These are phyloP conservation scores for Silurus asotus DNA, from an alignment of 2,113 vertebrate species.

Conservation along the genomic window DNA sequence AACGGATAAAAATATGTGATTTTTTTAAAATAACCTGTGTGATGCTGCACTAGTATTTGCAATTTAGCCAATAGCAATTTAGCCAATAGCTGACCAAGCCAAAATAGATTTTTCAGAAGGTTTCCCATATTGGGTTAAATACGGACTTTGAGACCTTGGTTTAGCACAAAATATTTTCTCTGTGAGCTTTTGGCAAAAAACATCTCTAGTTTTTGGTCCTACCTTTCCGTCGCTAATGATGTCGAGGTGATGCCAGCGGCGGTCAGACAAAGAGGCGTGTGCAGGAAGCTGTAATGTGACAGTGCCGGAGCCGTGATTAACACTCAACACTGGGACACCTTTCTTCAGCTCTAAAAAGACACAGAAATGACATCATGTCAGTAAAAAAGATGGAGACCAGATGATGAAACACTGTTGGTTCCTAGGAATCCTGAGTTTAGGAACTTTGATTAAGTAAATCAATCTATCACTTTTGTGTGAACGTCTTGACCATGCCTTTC, in stretches of 20 bases:
- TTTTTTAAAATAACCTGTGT: not conserved
- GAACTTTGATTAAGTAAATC: conserved; percentile 8
- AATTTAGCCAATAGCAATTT: not conserved
- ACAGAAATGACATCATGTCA: conserved; percentile 14
- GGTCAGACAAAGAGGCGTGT: conserved; percentile 74
- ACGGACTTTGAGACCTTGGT: not conserved
- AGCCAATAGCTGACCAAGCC: not conserved
- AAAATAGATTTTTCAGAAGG: not conserved
- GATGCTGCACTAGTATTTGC: not conserved
- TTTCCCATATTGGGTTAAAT: not conserved
- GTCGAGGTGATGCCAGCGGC: conserved; percentile 84
- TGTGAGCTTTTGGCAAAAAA: not conserved
- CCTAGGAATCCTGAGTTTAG: not conserved
- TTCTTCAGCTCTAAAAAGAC: conserved; percentile 77
- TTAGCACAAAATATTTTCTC: not conserved
- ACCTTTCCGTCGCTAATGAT: conserved; percentile 84
- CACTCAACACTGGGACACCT: conserved; percentile 75
- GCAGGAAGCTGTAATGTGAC: conserved; percentile 77
- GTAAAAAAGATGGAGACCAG: not conserved
- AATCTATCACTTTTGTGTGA: conserved; percentile 29
- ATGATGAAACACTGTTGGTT: not conserved
- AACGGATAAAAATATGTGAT: not conserved
- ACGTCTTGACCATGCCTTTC: not conserved
- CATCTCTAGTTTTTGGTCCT: not conserved
- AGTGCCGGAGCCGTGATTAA: conserved; percentile 82